Evolutionary conservation across 2,113 vertebrate genomes (phyloP).

Genomic region (Smithornis capensis): DNA sequence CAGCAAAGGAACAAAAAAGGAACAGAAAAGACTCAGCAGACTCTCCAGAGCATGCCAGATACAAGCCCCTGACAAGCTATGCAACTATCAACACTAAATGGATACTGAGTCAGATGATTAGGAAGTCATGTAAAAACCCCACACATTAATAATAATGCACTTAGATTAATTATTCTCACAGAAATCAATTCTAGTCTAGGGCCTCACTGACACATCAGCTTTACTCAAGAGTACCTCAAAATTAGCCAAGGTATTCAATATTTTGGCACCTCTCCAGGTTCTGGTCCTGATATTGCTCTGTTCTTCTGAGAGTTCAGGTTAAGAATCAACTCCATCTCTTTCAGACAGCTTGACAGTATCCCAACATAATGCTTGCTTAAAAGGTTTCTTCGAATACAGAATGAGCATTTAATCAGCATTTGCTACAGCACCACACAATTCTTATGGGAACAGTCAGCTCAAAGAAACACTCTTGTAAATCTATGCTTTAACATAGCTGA

Average conservation of each 20-base stretch:
- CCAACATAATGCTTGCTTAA: not conserved
- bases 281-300: not conserved
- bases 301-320: not conserved
- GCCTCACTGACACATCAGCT: not conserved
- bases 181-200: not conserved
- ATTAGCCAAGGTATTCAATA: not conserved
- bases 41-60: not conserved
- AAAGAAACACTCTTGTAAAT: not conserved
- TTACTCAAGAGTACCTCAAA: not conserved
- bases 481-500: not conserved
- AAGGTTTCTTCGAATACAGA: not conserved
- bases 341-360: not conserved
- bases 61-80: not conserved
- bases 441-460: not conserved
- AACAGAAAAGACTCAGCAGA: not conserved
- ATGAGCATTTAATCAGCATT: not conserved
- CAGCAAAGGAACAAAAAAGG: not conserved
- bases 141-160: not conserved
- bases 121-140: not conserved
- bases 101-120: not conserved
- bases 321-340: not conserved
- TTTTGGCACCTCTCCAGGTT: not conserved
- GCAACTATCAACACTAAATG: not conserved
- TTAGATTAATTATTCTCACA: conserved; percentile 36
- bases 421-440: not conserved